A percentile compares a stretch with the other conserved stretches of the same genome.
Conservation (phyloP, 2,888 invertebrate species). For the Stenoptilia bipunctidactyla region DNA sequence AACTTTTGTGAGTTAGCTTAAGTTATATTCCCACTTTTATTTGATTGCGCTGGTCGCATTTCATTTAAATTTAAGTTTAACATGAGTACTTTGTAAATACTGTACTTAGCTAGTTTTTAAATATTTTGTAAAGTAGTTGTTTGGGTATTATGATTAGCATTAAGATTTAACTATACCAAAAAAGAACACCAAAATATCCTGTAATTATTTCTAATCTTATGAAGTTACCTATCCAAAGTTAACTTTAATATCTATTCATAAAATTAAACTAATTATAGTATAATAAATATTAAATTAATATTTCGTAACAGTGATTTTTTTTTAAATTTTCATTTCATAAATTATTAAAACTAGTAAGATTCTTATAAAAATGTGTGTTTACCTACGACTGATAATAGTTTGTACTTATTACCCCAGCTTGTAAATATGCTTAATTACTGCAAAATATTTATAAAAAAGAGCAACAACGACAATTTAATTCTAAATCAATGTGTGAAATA, state of each 20-base stretch:
- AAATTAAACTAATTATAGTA: constrained; percentile 20
- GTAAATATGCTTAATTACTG: constrained; percentile 25
- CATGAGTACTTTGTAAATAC: constrained; percentile 15
- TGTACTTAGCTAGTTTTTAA: constrained; percentile 28
- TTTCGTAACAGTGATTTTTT: too few relatives aligned
- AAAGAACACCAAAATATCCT: constrained; percentile 55
- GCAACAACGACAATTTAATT: constrained; percentile 67
- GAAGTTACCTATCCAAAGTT: constrained; percentile 31
- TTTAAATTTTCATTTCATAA: too few relatives aligned
- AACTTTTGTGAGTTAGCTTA: constrained; percentile 10
- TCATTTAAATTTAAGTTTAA: background rate
- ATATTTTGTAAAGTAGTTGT: constrained; percentile 21
- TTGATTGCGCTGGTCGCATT: constrained; percentile 40
- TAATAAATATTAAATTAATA: constrained; percentile 19
- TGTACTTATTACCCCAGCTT: constrained; percentile 34
- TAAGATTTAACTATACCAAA: constrained; percentile 23
- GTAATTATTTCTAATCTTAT: constrained; percentile 56
- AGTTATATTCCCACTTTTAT: constrained; percentile 18
- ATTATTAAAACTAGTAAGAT: too few relatives aligned
- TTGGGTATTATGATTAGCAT: constrained; percentile 21
- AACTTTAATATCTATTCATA: constrained; percentile 27
- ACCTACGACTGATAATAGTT: constrained; percentile 61
- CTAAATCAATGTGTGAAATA: constrained; percentile 61
- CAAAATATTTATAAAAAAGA: constrained; percentile 22
- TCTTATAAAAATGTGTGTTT: constrained; percentile 26